These are phyloP conservation scores for Cloeon dipterum DNA, from an alignment of 2,888 invertebrate genomes.

Conservation along the genomic window DNA sequence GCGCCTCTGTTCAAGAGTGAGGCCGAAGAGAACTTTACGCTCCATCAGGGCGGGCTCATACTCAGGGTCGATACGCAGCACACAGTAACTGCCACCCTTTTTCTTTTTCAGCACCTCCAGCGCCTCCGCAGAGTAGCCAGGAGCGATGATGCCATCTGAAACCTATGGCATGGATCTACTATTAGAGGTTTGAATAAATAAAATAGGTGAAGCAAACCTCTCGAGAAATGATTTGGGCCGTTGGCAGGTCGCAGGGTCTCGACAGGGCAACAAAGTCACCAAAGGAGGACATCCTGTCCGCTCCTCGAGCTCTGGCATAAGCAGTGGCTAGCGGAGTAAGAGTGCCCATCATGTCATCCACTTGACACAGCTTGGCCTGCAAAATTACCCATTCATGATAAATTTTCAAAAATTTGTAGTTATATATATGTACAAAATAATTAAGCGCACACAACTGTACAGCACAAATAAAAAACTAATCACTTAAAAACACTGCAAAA, in stretches of 20 bases:
- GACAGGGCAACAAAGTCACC: conserved; percentile 94
- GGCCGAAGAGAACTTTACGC: conserved; percentile 59
- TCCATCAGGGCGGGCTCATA: conserved; percentile 68
- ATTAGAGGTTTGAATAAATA: background rate
- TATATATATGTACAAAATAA: background rate
- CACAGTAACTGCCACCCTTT: conserved; percentile 80
- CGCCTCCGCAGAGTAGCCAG: conserved; percentile 67
- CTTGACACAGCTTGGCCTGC: conserved; percentile 80
- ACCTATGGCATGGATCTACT: conserved; percentile 34
- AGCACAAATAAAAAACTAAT: background rate
- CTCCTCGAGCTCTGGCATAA: conserved; percentile 89
- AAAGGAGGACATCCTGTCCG: conserved; percentile 97
- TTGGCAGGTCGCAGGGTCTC: conserved; percentile 68
- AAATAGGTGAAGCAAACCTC: conserved; percentile 20
- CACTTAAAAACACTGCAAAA: too few relatives aligned
- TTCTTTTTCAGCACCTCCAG: conserved; percentile 74
- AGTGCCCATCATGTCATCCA: conserved; percentile 50
- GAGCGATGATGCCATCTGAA: conserved; percentile 96
- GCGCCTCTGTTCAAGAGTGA: conserved; percentile 65
- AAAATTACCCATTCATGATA: too few relatives aligned
- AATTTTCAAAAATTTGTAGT: too few relatives aligned
- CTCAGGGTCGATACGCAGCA: conserved; percentile 72
- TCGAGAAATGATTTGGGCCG: conserved; percentile 73
- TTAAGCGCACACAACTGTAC: background rate
- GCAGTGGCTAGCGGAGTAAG: conserved; percentile 70